phyloP scores from a whole-genome alignment of 2,797 vertebrate genomes.

The Galagoides demidoff region DNA sequence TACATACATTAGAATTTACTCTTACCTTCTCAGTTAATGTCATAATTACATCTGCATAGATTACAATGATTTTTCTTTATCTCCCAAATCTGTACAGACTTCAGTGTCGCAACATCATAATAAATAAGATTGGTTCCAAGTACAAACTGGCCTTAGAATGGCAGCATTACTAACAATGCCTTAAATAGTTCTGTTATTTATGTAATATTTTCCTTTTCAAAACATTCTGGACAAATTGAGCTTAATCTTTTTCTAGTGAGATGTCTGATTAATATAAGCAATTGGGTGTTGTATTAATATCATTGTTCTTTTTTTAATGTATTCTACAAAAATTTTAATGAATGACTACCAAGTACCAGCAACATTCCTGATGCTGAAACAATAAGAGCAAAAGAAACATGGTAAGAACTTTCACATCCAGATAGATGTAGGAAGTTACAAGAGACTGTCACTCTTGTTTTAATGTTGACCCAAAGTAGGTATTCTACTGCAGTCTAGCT shows the following conservation, averaged over 20 bases:
- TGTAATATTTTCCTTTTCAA: not conserved
- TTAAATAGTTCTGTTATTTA: conserved; percentile 7
- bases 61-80: conserved; percentile 33
- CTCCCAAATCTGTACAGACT: not conserved
- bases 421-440: not conserved
- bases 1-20: conserved; percentile 33
- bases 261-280: not conserved
- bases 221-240: not conserved
- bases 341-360: not conserved
- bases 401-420: not conserved
- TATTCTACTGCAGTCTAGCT: not conserved
- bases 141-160: not conserved
- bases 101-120: not conserved
- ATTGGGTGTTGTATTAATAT: not conserved
- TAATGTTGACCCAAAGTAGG: not conserved
- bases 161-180: not conserved
- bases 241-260: not conserved
- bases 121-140: not conserved
- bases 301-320: not conserved
- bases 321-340: not conserved
- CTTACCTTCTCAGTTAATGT: conserved; percentile 30
- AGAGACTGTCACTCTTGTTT: not conserved
- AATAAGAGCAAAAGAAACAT: not conserved
- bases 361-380: not conserved
- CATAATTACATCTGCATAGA: conserved; percentile 30